phyloP scores from a whole-genome alignment of 37 sponge, comb jelly and placozoan species.

The Chondrosia reniformis region DNA sequence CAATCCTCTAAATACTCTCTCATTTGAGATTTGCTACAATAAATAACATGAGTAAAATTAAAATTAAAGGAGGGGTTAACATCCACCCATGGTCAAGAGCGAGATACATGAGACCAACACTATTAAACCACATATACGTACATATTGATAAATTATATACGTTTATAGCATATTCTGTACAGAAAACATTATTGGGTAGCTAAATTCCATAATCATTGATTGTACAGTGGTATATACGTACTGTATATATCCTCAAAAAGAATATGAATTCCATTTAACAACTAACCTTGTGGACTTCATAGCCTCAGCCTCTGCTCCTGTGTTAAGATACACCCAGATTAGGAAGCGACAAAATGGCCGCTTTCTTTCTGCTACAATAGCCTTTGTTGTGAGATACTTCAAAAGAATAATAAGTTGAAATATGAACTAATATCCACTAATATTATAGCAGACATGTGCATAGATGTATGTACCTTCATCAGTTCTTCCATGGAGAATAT shows the following conservation, averaged over 20 bases:
- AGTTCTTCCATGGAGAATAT: conserved; percentile 18
- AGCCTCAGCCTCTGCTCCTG: not conserved
- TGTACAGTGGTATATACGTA: too few relatives aligned
- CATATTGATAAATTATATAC: not conserved
- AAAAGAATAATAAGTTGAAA: not conserved
- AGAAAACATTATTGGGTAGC: not conserved
- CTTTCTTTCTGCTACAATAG: conserved; percentile 30
- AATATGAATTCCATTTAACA: too few relatives aligned
- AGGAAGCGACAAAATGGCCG: conserved; percentile 59
- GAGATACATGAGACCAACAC: too few relatives aligned
- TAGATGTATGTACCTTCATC: not conserved
- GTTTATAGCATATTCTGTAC: not conserved
- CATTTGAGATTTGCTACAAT: not conserved
- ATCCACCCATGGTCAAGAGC: too few relatives aligned
- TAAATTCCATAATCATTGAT: too few relatives aligned
- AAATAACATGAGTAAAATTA: too few relatives aligned
- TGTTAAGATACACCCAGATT: conserved; percentile 65
- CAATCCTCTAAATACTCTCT: not conserved
- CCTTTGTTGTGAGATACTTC: not conserved
- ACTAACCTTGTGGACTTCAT: not conserved
- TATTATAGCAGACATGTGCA: too few relatives aligned
- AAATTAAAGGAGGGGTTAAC: too few relatives aligned
- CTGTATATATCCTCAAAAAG: too few relatives aligned
- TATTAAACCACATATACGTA: too few relatives aligned
- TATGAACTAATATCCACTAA: not conserved